Evolutionary conservation across 2,797 vertebrate species (phyloP).

Genomic region (Myotis myotis): DNA sequence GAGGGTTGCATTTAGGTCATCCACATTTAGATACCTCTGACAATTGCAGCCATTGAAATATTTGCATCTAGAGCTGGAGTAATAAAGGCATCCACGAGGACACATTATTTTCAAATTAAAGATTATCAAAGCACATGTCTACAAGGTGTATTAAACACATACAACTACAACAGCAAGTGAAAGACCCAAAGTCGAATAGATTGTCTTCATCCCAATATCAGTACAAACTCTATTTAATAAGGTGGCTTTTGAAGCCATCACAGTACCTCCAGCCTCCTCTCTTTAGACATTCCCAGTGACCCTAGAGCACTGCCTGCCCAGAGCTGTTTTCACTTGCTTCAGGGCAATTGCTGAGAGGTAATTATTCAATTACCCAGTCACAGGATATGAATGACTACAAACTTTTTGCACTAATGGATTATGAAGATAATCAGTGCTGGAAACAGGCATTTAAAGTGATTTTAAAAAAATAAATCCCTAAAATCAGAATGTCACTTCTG

Average conservation of each 20-base stretch:
- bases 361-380: conserved; percentile 63
- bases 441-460: conserved; percentile 59
- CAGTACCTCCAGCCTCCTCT: conserved; percentile 15
- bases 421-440: conserved; percentile 74
- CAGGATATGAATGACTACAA: conserved; percentile 59
- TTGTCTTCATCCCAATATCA: conserved; percentile 56
- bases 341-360: conserved; percentile 60
- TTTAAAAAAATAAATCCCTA: background rate
- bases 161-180: conserved; percentile 1
- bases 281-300: conserved; percentile 39
- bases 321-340: conserved; percentile 64
- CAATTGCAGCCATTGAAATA: conserved; percentile 46
- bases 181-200: conserved; percentile 27
- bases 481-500: conserved; percentile 73
- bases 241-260: conserved; percentile 58
- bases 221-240: conserved; percentile 17
- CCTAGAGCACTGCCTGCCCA: conserved; percentile 5
- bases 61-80: conserved; percentile 10
- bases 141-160: conserved; percentile 8
- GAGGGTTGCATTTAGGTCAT: background rate
- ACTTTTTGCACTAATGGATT: conserved; percentile 61
- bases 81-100: conserved; percentile 52
- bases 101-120: conserved; percentile 19
- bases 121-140: background rate
- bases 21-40: background rate